Conservation (phyloP, 2,797 vertebrate species). For the Sebastes minor region DNA sequence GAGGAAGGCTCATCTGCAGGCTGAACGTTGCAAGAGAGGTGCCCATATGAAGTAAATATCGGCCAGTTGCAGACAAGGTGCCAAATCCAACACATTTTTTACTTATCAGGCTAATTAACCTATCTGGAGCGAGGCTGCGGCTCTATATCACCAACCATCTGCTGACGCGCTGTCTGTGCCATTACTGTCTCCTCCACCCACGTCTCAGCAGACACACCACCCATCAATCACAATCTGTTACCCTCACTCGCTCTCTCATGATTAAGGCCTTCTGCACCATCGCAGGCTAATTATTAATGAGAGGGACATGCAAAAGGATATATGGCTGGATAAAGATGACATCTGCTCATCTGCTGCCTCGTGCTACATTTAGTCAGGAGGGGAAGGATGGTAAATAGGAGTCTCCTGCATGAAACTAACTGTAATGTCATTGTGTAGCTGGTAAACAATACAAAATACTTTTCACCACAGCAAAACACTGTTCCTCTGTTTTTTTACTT, state of each 20-base stretch:
- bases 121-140: constrained; percentile 70
- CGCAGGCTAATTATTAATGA: constrained; percentile 47
- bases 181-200: constrained; percentile 69
- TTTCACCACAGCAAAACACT: not conserved
- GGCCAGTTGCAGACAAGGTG: constrained; percentile 52
- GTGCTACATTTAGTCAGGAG: not conserved
- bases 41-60: constrained; percentile 45
- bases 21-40: constrained; percentile 21
- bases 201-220: constrained; percentile 68
- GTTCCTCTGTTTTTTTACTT: not conserved
- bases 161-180: constrained; percentile 67
- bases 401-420: not conserved
- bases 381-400: not conserved
- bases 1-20: not conserved
- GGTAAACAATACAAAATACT: not conserved
- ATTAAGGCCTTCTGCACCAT: constrained; percentile 47
- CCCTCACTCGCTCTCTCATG: constrained; percentile 39
- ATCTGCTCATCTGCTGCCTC: constrained; percentile 23
- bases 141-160: constrained; percentile 82
- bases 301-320: constrained; percentile 18
- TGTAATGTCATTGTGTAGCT: not conserved
- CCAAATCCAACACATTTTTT: constrained; percentile 76
- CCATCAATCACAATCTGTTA: constrained; percentile 78
- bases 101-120: constrained; percentile 82
- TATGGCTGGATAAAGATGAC: constrained; percentile 22